These are phyloP conservation scores for Stictonetta naevosa DNA, from an alignment of 2,113 vertebrate species.

Conservation along the genomic window DNA sequence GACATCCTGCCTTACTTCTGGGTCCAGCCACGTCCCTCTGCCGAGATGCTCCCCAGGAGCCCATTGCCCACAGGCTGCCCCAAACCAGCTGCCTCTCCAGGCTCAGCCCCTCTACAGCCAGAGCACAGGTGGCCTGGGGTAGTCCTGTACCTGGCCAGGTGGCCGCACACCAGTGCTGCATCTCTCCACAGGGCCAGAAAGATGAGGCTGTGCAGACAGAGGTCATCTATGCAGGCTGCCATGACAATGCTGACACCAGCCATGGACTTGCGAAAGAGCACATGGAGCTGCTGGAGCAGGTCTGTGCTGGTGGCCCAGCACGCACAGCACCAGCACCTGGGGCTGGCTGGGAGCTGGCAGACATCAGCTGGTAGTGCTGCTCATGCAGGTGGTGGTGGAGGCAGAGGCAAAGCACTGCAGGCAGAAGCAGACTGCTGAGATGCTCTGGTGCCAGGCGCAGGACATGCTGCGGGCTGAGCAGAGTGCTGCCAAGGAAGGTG, in stretches of 20 bases:
- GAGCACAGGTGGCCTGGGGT: not conserved
- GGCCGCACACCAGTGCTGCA: not conserved
- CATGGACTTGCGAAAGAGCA: accelerated
- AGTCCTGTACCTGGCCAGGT: not conserved
- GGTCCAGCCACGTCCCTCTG: not conserved
- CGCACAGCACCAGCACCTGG: accelerated
- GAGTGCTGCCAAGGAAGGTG: slow-evolving; percentile 63
- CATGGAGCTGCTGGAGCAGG: not conserved
- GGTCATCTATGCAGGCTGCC: not conserved
- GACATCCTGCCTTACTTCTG: not conserved
- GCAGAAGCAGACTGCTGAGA: slow-evolving; percentile 67
- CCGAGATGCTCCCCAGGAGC: not conserved
- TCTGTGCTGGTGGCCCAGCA: not conserved
- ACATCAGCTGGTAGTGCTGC: no score
- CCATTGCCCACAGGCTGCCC: accelerated
- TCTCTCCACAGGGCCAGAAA: not conserved
- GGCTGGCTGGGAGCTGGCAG: not conserved
- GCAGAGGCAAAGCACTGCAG: slow-evolving; percentile 59
- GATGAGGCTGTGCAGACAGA: not conserved
- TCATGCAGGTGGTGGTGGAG: slow-evolving; percentile 52
- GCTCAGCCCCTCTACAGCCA: not conserved
- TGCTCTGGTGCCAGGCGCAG: slow-evolving; percentile 60
- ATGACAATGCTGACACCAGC: not conserved
- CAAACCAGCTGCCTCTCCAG: not conserved
- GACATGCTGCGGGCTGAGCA: slow-evolving; percentile 68